A percentile compares a stretch with the other conserved stretches of the same genome.
phyloP scores from a whole-genome alignment of 2,797 vertebrate genomes.

The Mus spretus region DNA sequence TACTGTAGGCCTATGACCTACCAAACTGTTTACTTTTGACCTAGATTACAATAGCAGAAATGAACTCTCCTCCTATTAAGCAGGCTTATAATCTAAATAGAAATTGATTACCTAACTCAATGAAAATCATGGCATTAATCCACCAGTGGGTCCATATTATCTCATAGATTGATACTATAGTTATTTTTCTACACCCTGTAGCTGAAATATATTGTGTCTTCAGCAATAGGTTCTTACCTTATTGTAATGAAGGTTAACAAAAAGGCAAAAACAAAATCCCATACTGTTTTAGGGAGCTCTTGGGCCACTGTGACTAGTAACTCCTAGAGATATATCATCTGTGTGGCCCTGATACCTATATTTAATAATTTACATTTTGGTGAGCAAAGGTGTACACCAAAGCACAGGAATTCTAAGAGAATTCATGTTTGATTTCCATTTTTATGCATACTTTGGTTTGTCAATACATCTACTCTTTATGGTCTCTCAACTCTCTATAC shows the following conservation, averaged over 20 bases:
- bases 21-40: neutral
- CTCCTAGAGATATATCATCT: neutral
- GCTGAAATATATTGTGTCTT: neutral
- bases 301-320: accelerated
- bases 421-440: neutral
- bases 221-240: too few relatives aligned
- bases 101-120: neutral
- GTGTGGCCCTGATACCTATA: neutral
- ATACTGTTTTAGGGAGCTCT: neutral
- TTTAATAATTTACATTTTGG: neutral
- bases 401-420: neutral
- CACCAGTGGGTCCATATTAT: too few relatives aligned
- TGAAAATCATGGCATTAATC: neutral
- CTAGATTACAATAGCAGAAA: neutral
- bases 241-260: neutral
- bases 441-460: too few relatives aligned
- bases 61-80: neutral
- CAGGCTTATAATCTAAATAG: neutral
- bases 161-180: neutral
- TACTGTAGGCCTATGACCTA: neutral
- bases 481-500: too few relatives aligned
- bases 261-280: neutral
- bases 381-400: neutral
- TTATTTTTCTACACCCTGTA: too few relatives aligned
- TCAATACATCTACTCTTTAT: accelerated